phyloP scores from a whole-genome alignment of 2,888 invertebrate genomes.

The Nephrotoma guestfalica region DNA sequence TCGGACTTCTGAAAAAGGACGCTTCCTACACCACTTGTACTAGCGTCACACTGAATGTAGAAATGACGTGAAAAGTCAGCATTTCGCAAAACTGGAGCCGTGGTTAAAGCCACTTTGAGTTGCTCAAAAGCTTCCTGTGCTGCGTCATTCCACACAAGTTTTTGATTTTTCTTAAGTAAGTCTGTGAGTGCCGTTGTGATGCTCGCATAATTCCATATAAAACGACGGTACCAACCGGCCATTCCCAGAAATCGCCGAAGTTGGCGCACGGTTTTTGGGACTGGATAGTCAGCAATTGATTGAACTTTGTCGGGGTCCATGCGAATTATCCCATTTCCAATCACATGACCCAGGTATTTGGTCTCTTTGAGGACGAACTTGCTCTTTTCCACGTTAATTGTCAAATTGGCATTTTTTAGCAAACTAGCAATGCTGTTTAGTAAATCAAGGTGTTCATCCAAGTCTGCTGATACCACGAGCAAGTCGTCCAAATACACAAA shows the following conservation, averaged over 20 bases:
- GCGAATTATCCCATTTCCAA: neutral
- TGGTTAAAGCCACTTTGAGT: neutral
- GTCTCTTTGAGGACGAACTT: no score
- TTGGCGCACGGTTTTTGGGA: constrained; percentile 7
- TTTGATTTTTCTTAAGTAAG: neutral
- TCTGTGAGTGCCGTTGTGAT: constrained; percentile 8
- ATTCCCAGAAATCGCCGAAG: constrained; percentile 11
- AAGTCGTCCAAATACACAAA: no score
- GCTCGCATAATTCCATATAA: neutral
- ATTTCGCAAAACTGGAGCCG: neutral
- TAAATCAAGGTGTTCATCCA: neutral
- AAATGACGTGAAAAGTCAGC: neutral
- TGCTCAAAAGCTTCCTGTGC: constrained; percentile 5
- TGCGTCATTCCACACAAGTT: neutral
- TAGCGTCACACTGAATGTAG: neutral
- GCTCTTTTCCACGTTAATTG: no score
- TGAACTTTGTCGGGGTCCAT: neutral
- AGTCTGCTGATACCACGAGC: no score
- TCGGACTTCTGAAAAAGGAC: neutral
- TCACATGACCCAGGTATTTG: neutral
- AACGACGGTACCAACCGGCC: constrained; percentile 13
- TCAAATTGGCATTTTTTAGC: neutral
- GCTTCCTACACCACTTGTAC: neutral
- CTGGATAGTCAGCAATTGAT: constrained; percentile 7
- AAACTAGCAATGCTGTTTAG: constrained; percentile 4